Base-by-base conservation (phyloP, 2,113 vertebrate genomes). In the Etia nguti region DNA sequence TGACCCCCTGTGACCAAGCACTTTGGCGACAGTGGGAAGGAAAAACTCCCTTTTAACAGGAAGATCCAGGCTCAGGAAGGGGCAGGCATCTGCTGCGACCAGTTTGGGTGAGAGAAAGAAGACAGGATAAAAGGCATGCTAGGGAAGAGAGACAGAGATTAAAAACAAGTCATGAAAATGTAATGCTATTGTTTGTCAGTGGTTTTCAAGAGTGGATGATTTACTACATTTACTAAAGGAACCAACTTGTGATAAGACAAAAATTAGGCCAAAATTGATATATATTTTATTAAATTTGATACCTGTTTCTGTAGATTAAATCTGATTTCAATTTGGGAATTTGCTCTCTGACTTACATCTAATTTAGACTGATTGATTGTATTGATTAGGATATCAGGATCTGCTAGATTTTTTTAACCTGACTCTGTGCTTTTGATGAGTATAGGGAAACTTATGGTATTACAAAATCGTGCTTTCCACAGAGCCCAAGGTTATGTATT, bases 41-140 rank as follows among this genome's bases (percentile, higher is more conserved):
- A 20, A 65, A 65, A 65, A 1, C 34, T 65, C 31, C 34, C 6
- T n/a, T 65, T 65, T 38, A 38, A 65, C 60, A n/a, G 60, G 6
- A 38, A 2, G 60, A 36, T 36, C 10, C 31, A 65, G 2, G 18
- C 18, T 65, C 60, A 38, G 31, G 18, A 31, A 38, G 60, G 18
- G 10, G 18, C 1, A 2, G 31, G 60, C 18, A 65, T 38, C 60
- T 65, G 60, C 18, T 1, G 0, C 2, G 0, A 65, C 10, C 31
- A n/a, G 36, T 36, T 65, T 18, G 60, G 31, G 60, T 65, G 60
- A 65, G 31, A 38, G 31, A 62, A n/a, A n/a, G n/a, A n/a, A n/a
- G n/a, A n/a, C n/a, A n/a, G n/a, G n/a, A n/a, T n/a, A n/a, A n/a
- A n/a, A n/a, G n/a, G n/a, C 29, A 29, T 29, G 29, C 29, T 29